Evolutionary conservation across 2,888 invertebrate genomes (phyloP).

Genomic region (Drosophila pegasa): DNA sequence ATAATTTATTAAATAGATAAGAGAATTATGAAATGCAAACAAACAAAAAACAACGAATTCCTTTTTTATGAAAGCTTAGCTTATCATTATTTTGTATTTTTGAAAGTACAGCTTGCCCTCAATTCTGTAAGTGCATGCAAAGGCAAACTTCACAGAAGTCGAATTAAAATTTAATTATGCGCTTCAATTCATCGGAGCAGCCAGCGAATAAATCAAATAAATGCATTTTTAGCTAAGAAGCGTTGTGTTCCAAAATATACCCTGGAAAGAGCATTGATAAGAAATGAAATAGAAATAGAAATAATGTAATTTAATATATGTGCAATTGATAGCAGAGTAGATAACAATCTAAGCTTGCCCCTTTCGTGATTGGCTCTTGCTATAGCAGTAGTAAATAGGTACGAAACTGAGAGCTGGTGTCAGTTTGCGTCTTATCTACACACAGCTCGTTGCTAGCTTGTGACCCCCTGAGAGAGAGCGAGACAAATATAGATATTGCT

Average conservation of each 20-base stretch:
- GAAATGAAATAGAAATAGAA: background rate
- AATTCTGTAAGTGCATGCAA: background rate
- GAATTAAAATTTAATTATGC: constrained; percentile 18
- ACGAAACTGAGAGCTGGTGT: too few species aligned
- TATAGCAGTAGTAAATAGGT: too few species aligned
- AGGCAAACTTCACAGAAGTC: background rate
- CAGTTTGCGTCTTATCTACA: too few species aligned
- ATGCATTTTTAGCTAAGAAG: background rate
- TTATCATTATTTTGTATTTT: background rate
- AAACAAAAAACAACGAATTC: background rate
- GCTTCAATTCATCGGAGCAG: constrained; percentile 11
- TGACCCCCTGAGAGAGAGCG: too few species aligned
- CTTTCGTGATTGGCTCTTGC: too few species aligned
- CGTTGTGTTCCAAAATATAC: background rate
- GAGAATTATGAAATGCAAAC: background rate
- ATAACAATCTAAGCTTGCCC: too few species aligned
- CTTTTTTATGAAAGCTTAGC: background rate
- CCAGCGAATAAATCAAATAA: background rate
- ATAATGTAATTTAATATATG: too few species aligned
- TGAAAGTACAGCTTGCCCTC: background rate
- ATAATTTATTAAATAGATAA: background rate
- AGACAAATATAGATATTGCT: too few species aligned
- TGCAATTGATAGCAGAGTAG: too few species aligned
- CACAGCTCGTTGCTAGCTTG: too few species aligned
- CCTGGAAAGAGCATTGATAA: background rate